Evolutionary conservation across 2,113 vertebrate species (phyloP).

Genomic region (Siniperca knerii): DNA sequence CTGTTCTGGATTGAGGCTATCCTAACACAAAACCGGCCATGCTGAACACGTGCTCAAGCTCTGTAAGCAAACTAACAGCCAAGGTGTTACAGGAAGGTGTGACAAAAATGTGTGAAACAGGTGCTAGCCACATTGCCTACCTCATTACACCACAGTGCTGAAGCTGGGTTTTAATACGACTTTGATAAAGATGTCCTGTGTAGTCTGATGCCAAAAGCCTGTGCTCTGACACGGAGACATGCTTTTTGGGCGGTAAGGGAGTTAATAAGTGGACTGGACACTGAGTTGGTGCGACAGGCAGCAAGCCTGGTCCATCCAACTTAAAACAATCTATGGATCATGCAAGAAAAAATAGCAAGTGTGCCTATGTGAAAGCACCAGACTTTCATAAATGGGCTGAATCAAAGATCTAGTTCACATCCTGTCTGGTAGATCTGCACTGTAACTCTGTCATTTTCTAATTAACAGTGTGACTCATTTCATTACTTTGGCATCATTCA

Average conservation of each 20-base stretch:
- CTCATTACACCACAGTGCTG: conserved; percentile 1
- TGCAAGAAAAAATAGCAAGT: background rate
- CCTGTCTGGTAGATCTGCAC: background rate
- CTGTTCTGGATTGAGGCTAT: background rate
- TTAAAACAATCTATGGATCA: background rate
- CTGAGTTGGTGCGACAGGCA: background rate
- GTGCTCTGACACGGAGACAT: background rate
- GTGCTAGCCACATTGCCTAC: conserved; percentile 20
- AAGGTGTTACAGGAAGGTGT: conserved; percentile 23
- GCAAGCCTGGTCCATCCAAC: background rate
- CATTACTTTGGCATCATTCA: conserved; percentile 34
- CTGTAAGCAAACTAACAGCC: conserved; percentile 9
- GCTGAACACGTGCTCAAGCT: conserved; percentile 1
- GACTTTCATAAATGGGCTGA: background rate
- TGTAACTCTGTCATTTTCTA: conserved; percentile 18
- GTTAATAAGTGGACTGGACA: conserved; percentile 12
- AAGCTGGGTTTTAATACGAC: background rate
- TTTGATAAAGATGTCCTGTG: conserved; percentile 15
- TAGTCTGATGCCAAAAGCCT: conserved; percentile 1
- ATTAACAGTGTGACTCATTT: conserved; percentile 40
- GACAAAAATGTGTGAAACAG: conserved; percentile 47
- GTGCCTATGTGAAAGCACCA: background rate
- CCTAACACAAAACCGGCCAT: conserved; percentile 1
- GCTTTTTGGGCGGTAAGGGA: background rate
- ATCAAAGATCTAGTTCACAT: conserved; percentile 21